Conservation (phyloP, 2,888 invertebrate species). For the Drosophila meridionalis region DNA sequence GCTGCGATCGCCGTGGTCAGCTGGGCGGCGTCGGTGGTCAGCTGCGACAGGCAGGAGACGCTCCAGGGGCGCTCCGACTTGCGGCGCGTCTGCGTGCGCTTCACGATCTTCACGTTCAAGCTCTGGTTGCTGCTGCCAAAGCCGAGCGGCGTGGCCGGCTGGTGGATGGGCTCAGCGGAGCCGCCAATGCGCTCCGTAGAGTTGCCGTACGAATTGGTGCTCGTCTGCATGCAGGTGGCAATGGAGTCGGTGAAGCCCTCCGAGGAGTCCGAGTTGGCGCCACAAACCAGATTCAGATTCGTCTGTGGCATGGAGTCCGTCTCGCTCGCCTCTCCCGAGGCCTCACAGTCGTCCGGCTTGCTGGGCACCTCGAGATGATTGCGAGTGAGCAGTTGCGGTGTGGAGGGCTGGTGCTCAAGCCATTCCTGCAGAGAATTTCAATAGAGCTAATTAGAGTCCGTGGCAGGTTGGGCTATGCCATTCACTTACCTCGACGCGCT, state of each 20-base stretch:
- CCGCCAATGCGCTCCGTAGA: slow-evolving; percentile 86
- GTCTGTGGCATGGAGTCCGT: slow-evolving; percentile 86
- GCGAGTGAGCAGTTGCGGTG: slow-evolving; percentile 64
- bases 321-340: slow-evolving; percentile 93
- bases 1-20: slow-evolving; percentile 82
- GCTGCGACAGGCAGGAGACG: slow-evolving; percentile 93
- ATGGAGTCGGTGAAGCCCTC: slow-evolving; percentile 92
- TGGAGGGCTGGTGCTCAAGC: slow-evolving; percentile 84
- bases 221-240: slow-evolving; percentile 87
- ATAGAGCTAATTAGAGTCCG: background rate
- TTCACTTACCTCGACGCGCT: slow-evolving; percentile 83
- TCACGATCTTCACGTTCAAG: slow-evolving; percentile 87
- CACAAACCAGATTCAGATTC: slow-evolving; percentile 25
- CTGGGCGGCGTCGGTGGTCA: slow-evolving; percentile 85
- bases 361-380: slow-evolving; percentile 45
- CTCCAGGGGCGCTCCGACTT: slow-evolving; percentile 92
- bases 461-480: background rate
- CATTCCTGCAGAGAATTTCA: slow-evolving; percentile 77
- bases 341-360: slow-evolving; percentile 88
- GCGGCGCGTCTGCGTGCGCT: slow-evolving; percentile 85
- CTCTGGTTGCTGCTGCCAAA: slow-evolving; percentile 82
- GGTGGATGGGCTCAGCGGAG: slow-evolving; percentile 87
- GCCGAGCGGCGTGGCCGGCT: slow-evolving; percentile 49
- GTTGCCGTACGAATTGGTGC: slow-evolving; percentile 86
- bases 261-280: slow-evolving; percentile 89